Percentiles rank a stretch among this genome's conserved stretches.
phyloP scores from a whole-genome alignment of 2,888 invertebrate species.

The Thera britannica region DNA sequence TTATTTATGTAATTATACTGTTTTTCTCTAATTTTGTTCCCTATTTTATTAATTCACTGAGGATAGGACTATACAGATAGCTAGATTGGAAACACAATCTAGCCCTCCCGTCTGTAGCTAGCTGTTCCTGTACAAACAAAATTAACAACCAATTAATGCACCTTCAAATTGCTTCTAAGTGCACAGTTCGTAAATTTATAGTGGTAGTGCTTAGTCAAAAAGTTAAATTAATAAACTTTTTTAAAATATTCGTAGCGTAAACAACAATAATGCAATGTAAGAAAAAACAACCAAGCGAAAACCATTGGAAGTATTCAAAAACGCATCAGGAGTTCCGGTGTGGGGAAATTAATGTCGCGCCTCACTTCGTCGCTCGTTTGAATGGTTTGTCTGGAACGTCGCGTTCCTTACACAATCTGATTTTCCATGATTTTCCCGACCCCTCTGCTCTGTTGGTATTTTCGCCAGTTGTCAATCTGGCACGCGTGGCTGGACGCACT shows the following conservation, averaged over 20 bases:
- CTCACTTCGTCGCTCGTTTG: constrained; percentile 32
- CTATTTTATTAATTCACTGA: too few relatives aligned
- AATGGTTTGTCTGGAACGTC: constrained; percentile 26
- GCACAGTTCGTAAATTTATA: too few relatives aligned
- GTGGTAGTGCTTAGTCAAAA: too few relatives aligned
- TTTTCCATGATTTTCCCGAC: constrained; percentile 47
- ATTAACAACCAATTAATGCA: too few relatives aligned
- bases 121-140: too few relatives aligned
- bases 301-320: constrained; percentile 39
- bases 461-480: constrained; percentile 74
- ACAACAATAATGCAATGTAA: constrained; percentile 15
- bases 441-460: constrained; percentile 50
- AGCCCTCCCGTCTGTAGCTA: too few relatives aligned
- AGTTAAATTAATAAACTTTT: neutral
- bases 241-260: constrained; percentile 7
- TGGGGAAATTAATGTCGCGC: constrained; percentile 34
- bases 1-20: too few relatives aligned
- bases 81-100: too few relatives aligned
- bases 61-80: too few relatives aligned
- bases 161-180: too few relatives aligned
- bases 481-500: constrained; percentile 63
- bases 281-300: constrained; percentile 23
- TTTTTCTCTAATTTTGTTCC: too few relatives aligned
- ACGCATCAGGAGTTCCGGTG: constrained; percentile 37
- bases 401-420: constrained; percentile 41